Evolutionary conservation across 2,888 invertebrate species (phyloP).

Genomic region (Euzetes globulus): DNA sequence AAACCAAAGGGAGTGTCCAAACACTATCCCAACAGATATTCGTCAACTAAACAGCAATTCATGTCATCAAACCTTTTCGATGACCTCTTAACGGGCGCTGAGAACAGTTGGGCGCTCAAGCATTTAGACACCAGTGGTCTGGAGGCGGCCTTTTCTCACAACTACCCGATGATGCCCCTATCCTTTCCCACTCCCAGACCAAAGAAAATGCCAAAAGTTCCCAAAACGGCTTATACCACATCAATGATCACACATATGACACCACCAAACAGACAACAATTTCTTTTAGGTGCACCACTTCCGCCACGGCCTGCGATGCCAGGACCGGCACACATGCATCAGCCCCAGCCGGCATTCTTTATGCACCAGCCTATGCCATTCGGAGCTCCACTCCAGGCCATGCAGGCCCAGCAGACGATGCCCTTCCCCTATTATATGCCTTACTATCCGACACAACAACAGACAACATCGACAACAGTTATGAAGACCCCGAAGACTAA

Average conservation of each 20-base stretch:
- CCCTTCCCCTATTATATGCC: neutral
- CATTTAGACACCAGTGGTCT: neutral
- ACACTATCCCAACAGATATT: neutral
- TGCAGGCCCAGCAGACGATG: neutral
- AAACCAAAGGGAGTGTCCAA: neutral
- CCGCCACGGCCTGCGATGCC: neutral
- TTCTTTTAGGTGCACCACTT: neutral
- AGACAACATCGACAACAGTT: neutral
- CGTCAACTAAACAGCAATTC: neutral
- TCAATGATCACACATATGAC: neutral
- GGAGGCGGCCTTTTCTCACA: neutral
- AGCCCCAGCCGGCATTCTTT: neutral
- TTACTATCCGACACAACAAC: neutral
- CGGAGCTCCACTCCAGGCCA: neutral
- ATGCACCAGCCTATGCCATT: neutral
- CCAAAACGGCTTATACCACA: neutral
- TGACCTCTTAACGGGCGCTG: neutral
- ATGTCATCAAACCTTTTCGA: neutral
- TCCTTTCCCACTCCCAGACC: neutral
- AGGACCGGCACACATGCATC: neutral
- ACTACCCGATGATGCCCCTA: neutral
- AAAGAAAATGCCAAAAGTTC: neutral
- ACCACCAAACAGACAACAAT: neutral
- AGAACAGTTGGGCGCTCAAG: conserved; percentile 5
- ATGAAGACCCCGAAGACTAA: neutral